Evolutionary conservation across 2,797 vertebrate genomes (phyloP).

Genomic region (Oreortyx pictus): DNA sequence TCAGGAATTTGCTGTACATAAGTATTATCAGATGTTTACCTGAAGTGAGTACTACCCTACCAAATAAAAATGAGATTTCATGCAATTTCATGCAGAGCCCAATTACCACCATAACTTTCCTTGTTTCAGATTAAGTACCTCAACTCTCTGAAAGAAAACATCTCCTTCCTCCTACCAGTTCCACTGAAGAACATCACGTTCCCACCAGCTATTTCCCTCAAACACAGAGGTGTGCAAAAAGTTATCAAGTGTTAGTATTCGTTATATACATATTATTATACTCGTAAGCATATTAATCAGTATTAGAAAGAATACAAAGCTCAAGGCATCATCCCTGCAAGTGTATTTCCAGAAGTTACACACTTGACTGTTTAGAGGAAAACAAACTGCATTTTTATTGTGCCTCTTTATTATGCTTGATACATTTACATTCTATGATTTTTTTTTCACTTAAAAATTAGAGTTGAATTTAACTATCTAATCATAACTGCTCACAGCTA

Average conservation of each 20-base stretch:
- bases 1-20: rapidly evolving
- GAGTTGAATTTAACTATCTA: background rate
- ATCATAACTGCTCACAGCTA: background rate
- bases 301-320: background rate
- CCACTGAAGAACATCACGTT: background rate
- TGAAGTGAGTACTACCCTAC: background rate
- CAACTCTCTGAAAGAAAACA: background rate
- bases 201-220: background rate
- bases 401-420: background rate
- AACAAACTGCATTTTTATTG: background rate
- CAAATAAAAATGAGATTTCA: background rate
- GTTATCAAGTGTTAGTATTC: background rate
- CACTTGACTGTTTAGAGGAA: background rate
- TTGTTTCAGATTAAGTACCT: background rate
- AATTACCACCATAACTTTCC: background rate
- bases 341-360: background rate
- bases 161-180: background rate
- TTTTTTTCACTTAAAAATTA: background rate
- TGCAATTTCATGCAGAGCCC: background rate
- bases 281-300: background rate
- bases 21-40: background rate
- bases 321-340: background rate
- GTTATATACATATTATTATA: background rate
- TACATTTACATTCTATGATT: background rate
- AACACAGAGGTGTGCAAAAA: background rate